These are phyloP conservation scores for Coecobrya sp. DNA, from an alignment of 2,888 invertebrate genomes.

Conservation along the genomic window DNA sequence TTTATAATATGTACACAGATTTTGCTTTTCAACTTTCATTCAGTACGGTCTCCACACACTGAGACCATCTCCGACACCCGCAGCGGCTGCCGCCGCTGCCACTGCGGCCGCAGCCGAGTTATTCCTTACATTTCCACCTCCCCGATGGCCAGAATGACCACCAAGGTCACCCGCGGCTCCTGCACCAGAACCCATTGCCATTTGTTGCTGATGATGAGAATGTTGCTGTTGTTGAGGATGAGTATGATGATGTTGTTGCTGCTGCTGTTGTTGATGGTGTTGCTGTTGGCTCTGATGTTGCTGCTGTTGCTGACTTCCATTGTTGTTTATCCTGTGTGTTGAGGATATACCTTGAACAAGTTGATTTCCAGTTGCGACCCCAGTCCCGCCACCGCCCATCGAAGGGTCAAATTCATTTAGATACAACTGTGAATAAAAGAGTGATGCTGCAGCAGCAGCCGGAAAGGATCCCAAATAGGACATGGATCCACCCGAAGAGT, in stretches of 20 bases:
- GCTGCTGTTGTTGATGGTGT: constrained; percentile 86
- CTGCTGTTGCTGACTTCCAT: constrained; percentile 87
- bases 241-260: constrained; percentile 80
- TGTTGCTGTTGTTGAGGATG: constrained; percentile 70
- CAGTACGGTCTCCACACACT: constrained; percentile 86
- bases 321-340: constrained; percentile 85
- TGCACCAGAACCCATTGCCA: constrained; percentile 58
- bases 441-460: constrained; percentile 86
- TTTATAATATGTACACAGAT: background rate
- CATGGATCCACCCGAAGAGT: constrained; percentile 83
- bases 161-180: constrained; percentile 67
- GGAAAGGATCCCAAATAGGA: constrained; percentile 85
- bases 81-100: constrained; percentile 63
- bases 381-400: constrained; percentile 60
- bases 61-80: constrained; percentile 79
- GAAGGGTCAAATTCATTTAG: constrained; percentile 85
- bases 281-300: constrained; percentile 87
- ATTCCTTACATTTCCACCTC: constrained; percentile 61
- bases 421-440: constrained; percentile 86
- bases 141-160: constrained; percentile 69
- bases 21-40: background rate
- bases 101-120: constrained; percentile 62
- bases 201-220: constrained; percentile 75
- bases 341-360: constrained; percentile 43
- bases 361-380: constrained; percentile 46